These are phyloP conservation scores for Verasper variegatus DNA, from an alignment of 2,113 vertebrate species.

Conservation along the genomic window DNA sequence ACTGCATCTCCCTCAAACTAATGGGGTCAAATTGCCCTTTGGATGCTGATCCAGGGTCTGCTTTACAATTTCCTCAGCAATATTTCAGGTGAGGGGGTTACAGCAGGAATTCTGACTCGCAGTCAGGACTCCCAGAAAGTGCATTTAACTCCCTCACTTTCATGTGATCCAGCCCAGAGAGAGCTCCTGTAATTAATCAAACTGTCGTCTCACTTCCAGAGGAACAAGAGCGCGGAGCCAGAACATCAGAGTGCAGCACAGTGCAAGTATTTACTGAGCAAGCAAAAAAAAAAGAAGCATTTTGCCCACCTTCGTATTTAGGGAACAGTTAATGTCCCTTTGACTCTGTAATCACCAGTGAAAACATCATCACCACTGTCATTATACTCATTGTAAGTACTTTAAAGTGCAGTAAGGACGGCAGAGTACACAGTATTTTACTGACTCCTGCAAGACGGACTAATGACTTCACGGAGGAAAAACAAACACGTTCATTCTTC, in stretches of 20 bases:
- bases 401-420: not conserved
- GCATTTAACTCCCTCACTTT: conserved; percentile 40
- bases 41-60: conserved; percentile 55
- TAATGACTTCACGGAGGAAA: not conserved
- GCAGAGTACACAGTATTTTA: not conserved
- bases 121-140: conserved; percentile 30
- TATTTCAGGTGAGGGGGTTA: conserved; percentile 42
- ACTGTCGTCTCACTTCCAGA: conserved; percentile 51
- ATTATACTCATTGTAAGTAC: not conserved
- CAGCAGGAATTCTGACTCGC: conserved; percentile 35
- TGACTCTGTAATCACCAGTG: not conserved
- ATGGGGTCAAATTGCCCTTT: conserved; percentile 40
- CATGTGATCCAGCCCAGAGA: conserved; percentile 33
- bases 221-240: conserved; percentile 20
- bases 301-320: not conserved
- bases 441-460: not conserved
- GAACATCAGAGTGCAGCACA: conserved; percentile 22
- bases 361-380: not conserved
- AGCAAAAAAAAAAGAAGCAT: not conserved
- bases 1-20: conserved; percentile 40
- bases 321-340: not conserved
- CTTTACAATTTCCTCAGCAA: conserved; percentile 40
- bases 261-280: conserved; percentile 46
- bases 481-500: not conserved
- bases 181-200: conserved; percentile 62